Evolutionary conservation across 1,140 invertebrate genomes (phyloP).

Genomic region (Lethocerus indicus): DNA sequence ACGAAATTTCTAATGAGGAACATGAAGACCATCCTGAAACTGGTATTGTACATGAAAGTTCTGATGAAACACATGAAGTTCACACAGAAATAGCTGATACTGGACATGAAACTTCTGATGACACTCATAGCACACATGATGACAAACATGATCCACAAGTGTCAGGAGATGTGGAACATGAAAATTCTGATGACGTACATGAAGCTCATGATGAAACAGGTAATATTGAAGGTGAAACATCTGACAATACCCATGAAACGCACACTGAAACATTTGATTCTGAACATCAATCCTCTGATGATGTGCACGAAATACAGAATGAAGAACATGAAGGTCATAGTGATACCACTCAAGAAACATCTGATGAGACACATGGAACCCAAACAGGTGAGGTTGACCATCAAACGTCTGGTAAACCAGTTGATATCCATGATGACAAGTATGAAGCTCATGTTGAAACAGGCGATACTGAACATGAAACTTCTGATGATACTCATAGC

Average conservation of each 20-base stretch:
- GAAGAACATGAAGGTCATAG: constrained; percentile 7
- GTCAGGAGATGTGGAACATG: background rate
- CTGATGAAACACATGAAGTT: background rate
- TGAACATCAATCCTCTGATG: background rate
- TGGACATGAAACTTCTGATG: background rate
- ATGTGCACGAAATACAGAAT: background rate
- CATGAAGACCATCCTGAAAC: constrained; percentile 14
- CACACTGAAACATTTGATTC: background rate
- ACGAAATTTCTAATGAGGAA: constrained; percentile 3
- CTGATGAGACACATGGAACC: too few species aligned
- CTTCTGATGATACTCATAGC: background rate
- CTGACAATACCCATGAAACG: background rate
- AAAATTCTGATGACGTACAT: constrained; percentile 12
- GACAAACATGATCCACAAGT: constrained; percentile 4
- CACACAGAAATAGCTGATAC: background rate
- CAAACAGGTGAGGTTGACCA: too few species aligned
- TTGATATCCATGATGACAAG: background rate
- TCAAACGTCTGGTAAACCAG: too few species aligned
- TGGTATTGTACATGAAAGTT: constrained; percentile 3
- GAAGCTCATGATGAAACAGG: constrained; percentile 12
- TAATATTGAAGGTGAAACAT: constrained; percentile 11
- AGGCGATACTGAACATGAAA: background rate
- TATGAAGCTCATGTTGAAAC: background rate
- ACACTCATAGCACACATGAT: background rate
- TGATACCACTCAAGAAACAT: too few species aligned